phyloP scores from a whole-genome alignment of 2,888 invertebrate species.

The Eilema caniola region DNA sequence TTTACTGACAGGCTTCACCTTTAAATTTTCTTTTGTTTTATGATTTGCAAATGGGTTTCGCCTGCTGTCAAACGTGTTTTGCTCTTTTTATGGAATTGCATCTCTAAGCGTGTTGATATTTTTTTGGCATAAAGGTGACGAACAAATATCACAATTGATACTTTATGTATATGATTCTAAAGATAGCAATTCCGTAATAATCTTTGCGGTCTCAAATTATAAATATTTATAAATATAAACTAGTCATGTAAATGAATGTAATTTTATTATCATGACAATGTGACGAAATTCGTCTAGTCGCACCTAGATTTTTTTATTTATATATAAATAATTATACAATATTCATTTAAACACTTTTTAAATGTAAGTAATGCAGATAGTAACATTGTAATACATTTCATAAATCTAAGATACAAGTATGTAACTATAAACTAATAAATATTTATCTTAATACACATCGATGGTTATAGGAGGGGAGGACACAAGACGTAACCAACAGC shows the following conservation, averaged over 20 bases:
- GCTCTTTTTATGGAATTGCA: too few species aligned
- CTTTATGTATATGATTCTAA: slow-evolving; percentile 16
- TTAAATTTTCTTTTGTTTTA: too few species aligned
- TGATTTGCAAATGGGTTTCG: too few species aligned
- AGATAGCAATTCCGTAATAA: slow-evolving; percentile 37
- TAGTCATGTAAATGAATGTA: slow-evolving; percentile 17
- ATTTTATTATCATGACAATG: slow-evolving; percentile 7
- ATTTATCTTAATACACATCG: neutral
- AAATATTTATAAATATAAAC: slow-evolving; percentile 25
- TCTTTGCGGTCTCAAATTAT: neutral
- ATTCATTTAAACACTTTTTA: neutral
- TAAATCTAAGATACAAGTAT: neutral
- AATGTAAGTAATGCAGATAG: neutral
- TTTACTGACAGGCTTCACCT: too few species aligned
- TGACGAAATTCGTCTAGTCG: slow-evolving; percentile 13
- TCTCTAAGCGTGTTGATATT: too few species aligned
- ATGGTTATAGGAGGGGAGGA: too few species aligned
- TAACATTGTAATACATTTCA: slow-evolving; percentile 4
- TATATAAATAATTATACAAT: neutral
- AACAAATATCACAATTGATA: neutral
- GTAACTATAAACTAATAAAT: neutral
- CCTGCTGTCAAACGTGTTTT: too few species aligned
- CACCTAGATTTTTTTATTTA: slow-evolving; percentile 6
- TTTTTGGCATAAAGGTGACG: too few species aligned
- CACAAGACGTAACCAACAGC: too few species aligned